These are phyloP conservation scores for Drosophila fulvimacula DNA, from an alignment of 2,888 invertebrate species.

Conservation along the genomic window DNA sequence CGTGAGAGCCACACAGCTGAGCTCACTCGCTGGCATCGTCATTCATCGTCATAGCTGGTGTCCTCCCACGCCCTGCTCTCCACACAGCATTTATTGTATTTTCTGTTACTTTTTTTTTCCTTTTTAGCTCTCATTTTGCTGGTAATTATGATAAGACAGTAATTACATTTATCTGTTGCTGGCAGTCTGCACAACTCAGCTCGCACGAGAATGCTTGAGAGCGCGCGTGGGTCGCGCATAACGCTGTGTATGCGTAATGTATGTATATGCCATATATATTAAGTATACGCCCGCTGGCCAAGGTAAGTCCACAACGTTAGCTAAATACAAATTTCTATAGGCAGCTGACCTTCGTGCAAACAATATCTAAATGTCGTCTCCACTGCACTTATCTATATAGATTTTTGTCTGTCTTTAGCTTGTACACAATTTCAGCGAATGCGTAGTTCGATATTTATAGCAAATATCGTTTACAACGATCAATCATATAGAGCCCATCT, in stretches of 20 bases:
- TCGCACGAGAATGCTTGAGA: slow-evolving; percentile 20
- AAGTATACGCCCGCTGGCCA: slow-evolving; percentile 65
- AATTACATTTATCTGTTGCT: slow-evolving; percentile 78
- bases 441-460: slow-evolving; percentile 36
- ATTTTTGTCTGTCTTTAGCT: slow-evolving; percentile 12
- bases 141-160: slow-evolving; percentile 80
- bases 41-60: slow-evolving; percentile 64
- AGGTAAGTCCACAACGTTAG: slow-evolving; percentile 48
- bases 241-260: slow-evolving; percentile 71
- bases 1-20: slow-evolving; percentile 50
- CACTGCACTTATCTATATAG: slow-evolving; percentile 8
- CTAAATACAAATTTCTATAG: slow-evolving; percentile 24
- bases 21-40: slow-evolving; percentile 60
- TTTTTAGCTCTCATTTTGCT: slow-evolving; percentile 46
- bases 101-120: slow-evolving; percentile 17
- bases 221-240: slow-evolving; percentile 44
- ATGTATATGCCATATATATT: slow-evolving; percentile 43
- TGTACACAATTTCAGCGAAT: slow-evolving; percentile 20
- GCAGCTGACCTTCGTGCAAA: slow-evolving; percentile 45
- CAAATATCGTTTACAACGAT: slow-evolving; percentile 39
- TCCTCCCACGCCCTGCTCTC: background rate
- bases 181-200: slow-evolving; percentile 52
- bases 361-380: slow-evolving; percentile 9
- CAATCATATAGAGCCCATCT: slow-evolving; percentile 37
- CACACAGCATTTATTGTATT: slow-evolving; percentile 30